These are phyloP conservation scores for Clunio marinus DNA, from an alignment of 2,888 invertebrate species.

Conservation along the genomic window DNA sequence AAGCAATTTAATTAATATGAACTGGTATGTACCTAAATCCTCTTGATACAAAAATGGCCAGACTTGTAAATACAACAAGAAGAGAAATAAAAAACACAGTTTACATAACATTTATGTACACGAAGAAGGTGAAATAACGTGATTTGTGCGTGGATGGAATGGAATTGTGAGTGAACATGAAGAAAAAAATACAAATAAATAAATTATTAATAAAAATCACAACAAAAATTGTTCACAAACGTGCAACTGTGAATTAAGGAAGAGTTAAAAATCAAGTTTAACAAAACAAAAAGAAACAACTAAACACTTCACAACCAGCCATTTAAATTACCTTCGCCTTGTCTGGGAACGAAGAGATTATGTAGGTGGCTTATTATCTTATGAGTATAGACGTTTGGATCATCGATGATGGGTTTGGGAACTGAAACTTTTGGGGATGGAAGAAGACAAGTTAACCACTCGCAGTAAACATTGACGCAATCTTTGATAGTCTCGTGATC, in stretches of 20 bases:
- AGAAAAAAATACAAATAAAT: conserved; percentile 37
- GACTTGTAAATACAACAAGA: conserved; percentile 22
- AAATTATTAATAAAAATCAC: conserved; percentile 1
- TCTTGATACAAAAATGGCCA: conserved; percentile 79
- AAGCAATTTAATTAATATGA: conserved; percentile 19
- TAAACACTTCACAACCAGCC: conserved; percentile 24
- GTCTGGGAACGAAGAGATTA: conserved; percentile 88
- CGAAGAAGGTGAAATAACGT: not conserved
- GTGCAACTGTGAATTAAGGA: conserved; percentile 28
- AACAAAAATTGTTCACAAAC: not conserved
- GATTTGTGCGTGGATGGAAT: conserved; percentile 31
- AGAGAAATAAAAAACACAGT: not conserved
- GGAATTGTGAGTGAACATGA: conserved; percentile 37
- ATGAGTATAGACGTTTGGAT: conserved; percentile 84
- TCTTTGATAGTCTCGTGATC: conserved; percentile 94
- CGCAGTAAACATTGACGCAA: conserved; percentile 94
- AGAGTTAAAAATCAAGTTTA: conserved; percentile 20
- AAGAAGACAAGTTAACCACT: conserved; percentile 88
- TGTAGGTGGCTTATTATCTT: conserved; percentile 90
- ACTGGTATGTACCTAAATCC: conserved; percentile 67
- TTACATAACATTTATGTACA: conserved; percentile 19
- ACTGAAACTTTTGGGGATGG: conserved; percentile 80
- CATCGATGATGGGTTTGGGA: conserved; percentile 81
- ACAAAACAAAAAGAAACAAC: conserved; percentile 14
- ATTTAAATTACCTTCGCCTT: conserved; percentile 75